Evolutionary conservation across 2,113 vertebrate species (phyloP).

Genomic region (Eulemur rufifrons): DNA sequence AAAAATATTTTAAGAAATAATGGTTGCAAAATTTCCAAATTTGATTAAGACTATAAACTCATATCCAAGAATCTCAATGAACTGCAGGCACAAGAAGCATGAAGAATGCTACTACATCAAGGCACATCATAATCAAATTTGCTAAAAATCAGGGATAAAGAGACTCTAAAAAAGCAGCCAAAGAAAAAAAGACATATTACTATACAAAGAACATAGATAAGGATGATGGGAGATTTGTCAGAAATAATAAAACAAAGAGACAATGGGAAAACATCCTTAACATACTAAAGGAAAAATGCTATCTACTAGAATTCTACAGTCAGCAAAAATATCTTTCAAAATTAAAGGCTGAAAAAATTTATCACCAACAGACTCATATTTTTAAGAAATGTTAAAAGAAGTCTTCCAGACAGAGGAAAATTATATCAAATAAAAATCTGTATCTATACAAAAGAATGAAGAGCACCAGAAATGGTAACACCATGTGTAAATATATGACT

Average conservation of each 20-base stretch:
- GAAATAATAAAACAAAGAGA: neutral
- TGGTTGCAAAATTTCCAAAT: neutral
- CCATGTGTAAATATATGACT: neutral
- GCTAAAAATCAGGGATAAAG: neutral
- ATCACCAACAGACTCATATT: neutral
- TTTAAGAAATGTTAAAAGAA: neutral
- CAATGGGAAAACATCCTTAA: neutral
- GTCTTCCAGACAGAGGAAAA: neutral
- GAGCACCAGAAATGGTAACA: neutral
- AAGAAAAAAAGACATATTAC: neutral
- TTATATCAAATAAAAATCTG: neutral
- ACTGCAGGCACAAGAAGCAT: neutral
- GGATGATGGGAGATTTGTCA: neutral
- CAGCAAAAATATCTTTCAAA: neutral
- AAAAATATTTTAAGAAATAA: neutral
- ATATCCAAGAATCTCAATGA: neutral
- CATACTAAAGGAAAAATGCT: neutral
- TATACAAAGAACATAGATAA: neutral
- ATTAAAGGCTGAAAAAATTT: neutral
- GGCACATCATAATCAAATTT: neutral
- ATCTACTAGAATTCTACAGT: neutral
- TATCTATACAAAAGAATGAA: neutral
- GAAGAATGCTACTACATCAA: neutral
- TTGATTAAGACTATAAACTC: neutral
- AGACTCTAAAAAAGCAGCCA: neutral